Conservation (phyloP, 1,140 invertebrate species). For the Hylaeus anthracinus region DNA sequence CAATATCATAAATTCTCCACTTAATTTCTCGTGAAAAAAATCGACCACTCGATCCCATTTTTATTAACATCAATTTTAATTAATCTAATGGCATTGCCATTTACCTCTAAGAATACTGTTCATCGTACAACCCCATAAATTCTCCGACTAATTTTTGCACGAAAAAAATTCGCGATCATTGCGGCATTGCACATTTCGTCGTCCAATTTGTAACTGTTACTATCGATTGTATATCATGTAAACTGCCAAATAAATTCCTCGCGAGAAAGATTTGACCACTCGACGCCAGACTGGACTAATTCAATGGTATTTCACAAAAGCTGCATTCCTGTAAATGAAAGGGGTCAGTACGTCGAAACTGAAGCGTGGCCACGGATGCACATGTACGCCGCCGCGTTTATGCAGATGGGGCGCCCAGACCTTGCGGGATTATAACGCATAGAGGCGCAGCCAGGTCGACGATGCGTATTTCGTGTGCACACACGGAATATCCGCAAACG, state of each 20-base stretch:
- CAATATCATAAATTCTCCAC: no score
- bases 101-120: no score
- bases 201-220: no score
- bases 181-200: no score
- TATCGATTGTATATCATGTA: no score
- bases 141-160: no score
- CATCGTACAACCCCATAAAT: no score
- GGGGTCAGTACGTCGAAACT: background rate
- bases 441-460: constrained; percentile 9
- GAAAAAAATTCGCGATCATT: no score
- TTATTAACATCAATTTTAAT: no score
- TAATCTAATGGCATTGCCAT: no score
- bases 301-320: constrained; percentile 3
- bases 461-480: constrained; percentile 42
- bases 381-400: constrained; percentile 40
- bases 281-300: constrained; percentile 20
- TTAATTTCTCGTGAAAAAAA: no score
- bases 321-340: constrained; percentile 15
- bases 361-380: constrained; percentile 1
- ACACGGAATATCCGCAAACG: constrained; percentile 33
- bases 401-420: constrained; percentile 34
- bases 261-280: background rate
- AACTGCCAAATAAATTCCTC: background rate
- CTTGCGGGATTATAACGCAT: constrained; percentile 33
- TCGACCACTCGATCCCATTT: no score